Evolutionary conservation across 1,140 invertebrate genomes (phyloP), one percentile per base, ranked within the genome.

Genomic region (Leptonema lineaticorne): DNA sequence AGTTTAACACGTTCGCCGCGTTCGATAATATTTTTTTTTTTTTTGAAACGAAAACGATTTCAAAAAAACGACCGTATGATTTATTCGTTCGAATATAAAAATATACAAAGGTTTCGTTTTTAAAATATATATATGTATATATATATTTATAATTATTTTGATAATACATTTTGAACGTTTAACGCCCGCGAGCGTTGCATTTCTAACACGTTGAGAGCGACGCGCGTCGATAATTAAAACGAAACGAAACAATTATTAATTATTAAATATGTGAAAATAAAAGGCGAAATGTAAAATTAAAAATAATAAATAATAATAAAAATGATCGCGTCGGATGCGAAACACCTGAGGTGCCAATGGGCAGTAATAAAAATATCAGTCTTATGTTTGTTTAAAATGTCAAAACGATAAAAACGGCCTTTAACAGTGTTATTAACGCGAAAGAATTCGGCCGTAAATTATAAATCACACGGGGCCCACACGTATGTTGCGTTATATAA

Each of bases 371-470:
- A 70, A 71, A 71, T 59, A 68, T 68, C 53, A 62, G 37, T 65
- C 20, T 41, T 65, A 50, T 66, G 63, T 56, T 46, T 59, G 30
- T 59, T 50, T 63, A 66, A 72, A 72, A 63, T 72, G 67, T 69
- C 67, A 72, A 66, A 72, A 69, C 70, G 68, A 63, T 72, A 72
- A 72, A 62, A 69, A 69, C 67, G 33, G 29, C 45, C 67, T 72
- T 64, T 72, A 72, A 72, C 62, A 60, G 26, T 59, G 58, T 66
- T 63, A 68, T 72, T 69, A 72, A 72, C 67, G 59, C 50, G 37
- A 41, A 69, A 69, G 70, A 66, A 60, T 69, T 20, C 45, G 56
- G 59, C 46, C 27, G 45, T 65, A 67, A 72, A 71, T 69, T 72
- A 69, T 66, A 72, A 68, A 69, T 65, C 50, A 53, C 66, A n/a